Conservation (phyloP, 2,113 vertebrate species). For the Poeciliopsis turrubarensis region DNA sequence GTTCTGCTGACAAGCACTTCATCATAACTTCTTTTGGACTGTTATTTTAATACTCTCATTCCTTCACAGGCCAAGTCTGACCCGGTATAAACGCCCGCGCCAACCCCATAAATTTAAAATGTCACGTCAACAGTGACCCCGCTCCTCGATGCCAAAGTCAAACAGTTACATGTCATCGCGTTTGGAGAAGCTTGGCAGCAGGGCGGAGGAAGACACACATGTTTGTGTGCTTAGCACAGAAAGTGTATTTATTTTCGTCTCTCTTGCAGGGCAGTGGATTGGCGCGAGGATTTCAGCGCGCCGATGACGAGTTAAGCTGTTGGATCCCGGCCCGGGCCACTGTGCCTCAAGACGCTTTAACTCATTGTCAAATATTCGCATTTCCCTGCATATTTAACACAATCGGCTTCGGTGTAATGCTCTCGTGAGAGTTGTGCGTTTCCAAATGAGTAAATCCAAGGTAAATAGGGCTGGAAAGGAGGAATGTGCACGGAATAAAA, state of each 20-base stretch:
- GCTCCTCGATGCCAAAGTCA: constrained; percentile 49
- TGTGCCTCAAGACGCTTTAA: constrained; percentile 40
- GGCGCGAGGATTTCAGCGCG: constrained; percentile 40
- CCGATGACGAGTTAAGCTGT: constrained; percentile 49
- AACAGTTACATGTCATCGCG: constrained; percentile 46
- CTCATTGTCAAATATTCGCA: constrained; percentile 26
- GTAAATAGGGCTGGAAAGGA: constrained; percentile 17
- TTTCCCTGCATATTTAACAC: constrained; percentile 22
- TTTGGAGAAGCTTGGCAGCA: constrained; percentile 32
- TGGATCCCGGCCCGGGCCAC: constrained; percentile 54
- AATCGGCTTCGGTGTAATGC: constrained; percentile 15
- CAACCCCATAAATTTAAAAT: constrained; percentile 46
- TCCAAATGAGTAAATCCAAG: constrained; percentile 8
- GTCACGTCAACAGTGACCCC: constrained; percentile 35
- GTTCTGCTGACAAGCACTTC: constrained; percentile 20
- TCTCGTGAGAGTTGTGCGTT: constrained; percentile 1
- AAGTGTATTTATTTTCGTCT: constrained; percentile 34
- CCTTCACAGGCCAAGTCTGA: constrained; percentile 19
- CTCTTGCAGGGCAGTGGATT: constrained; percentile 43
- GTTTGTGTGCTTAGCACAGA: constrained; percentile 22
- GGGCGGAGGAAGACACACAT: constrained; percentile 5
- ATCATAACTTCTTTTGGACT: constrained; percentile 38
- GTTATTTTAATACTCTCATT: constrained; percentile 45
- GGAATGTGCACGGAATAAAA: neutral
- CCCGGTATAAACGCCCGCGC: constrained; percentile 27